Evolutionary conservation across 2,113 vertebrate genomes (phyloP).

Genomic region (Scophthalmus maximus): DNA sequence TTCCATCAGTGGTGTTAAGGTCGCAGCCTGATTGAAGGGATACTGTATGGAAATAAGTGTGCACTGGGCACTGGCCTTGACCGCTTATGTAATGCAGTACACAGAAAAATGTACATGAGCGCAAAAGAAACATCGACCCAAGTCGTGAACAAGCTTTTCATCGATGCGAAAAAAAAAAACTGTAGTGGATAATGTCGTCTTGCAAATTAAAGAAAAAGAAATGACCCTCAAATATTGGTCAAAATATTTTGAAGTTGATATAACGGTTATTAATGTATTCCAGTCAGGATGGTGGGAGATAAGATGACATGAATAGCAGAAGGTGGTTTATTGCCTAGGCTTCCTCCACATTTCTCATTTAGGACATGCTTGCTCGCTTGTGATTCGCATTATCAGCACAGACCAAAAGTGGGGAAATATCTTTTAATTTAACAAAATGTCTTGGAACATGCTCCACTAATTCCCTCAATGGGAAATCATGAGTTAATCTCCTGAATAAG

Average conservation of each 20-base stretch:
- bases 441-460: constrained; percentile 22
- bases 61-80: constrained; percentile 50
- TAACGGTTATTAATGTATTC: constrained; percentile 41
- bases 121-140: neutral
- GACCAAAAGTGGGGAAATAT: neutral
- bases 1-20: constrained; percentile 66
- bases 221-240: constrained; percentile 11
- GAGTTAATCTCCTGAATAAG: constrained; percentile 59
- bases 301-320: neutral
- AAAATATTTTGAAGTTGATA: constrained; percentile 2
- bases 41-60: constrained; percentile 58
- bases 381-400: neutral
- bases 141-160: neutral
- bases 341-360: constrained; percentile 29
- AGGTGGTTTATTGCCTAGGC: constrained; percentile 1
- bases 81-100: constrained; percentile 47
- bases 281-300: constrained; percentile 39
- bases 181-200: no score
- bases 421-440: constrained; percentile 32
- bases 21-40: constrained; percentile 56
- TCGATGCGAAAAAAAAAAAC: neutral
- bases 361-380: constrained; percentile 6
- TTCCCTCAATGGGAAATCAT: constrained; percentile 44
- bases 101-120: constrained; percentile 6
- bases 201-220: no score